Evolutionary conservation across 2,113 vertebrate genomes (phyloP).

Genomic region (Melanerpes formicivorus): DNA sequence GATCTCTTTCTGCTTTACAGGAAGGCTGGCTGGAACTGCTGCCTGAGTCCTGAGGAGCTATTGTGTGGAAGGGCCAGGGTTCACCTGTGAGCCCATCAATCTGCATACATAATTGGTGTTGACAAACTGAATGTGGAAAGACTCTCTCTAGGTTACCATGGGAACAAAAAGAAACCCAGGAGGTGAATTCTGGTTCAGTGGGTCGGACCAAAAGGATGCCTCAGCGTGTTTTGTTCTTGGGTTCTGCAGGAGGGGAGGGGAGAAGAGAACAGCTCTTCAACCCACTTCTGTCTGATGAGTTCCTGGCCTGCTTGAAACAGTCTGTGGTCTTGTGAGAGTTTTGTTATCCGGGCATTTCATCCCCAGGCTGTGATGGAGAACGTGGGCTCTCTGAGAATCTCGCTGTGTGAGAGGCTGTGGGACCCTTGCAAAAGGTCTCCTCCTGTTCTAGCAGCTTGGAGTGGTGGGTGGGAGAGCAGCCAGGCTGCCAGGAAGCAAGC

Average conservation of each 20-base stretch:
- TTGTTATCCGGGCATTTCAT: rapidly evolving
- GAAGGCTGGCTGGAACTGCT: not conserved
- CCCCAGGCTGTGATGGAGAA: not conserved
- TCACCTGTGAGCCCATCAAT: slow-evolving; percentile 42
- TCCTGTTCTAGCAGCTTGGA: not conserved
- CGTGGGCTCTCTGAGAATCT: rapidly evolving
- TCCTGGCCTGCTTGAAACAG: not conserved
- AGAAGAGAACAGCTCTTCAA: not conserved
- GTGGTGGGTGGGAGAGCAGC: not conserved
- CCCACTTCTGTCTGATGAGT: not conserved
- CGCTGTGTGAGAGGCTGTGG: not conserved
- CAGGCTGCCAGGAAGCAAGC: not conserved
- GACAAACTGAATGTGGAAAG: slow-evolving; percentile 42
- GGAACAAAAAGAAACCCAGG: not conserved
- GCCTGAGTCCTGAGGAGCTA: not conserved
- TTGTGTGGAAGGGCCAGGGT: slow-evolving; percentile 9
- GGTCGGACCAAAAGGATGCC: slow-evolving; percentile 15
- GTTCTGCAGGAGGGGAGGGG: not conserved
- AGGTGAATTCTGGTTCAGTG: slow-evolving; percentile 59
- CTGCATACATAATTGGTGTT: slow-evolving; percentile 1
- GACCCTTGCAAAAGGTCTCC: not conserved
- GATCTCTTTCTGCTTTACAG: not conserved
- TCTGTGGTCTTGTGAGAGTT: not conserved
- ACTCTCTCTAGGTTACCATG: slow-evolving; percentile 34
- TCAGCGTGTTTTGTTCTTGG: not conserved